These are phyloP conservation scores for Tetheella fluctuosa DNA, from an alignment of 2,888 invertebrate genomes.

Conservation along the genomic window DNA sequence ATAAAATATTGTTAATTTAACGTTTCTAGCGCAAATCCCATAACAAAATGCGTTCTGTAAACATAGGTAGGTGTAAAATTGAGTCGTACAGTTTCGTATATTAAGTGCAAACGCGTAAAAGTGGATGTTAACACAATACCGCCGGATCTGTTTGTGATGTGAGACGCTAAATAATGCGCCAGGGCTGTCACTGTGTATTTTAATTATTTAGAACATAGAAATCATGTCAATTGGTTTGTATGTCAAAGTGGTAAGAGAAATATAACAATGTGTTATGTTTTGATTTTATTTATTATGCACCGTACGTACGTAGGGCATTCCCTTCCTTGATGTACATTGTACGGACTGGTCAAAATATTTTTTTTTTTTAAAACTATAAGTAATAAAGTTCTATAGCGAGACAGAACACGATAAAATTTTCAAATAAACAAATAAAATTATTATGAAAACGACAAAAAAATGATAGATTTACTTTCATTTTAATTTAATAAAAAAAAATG, in stretches of 20 bases:
- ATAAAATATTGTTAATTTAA: neutral
- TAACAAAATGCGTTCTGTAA: neutral
- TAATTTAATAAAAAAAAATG: too few species aligned
- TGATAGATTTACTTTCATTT: too few species aligned
- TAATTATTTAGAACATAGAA: neutral
- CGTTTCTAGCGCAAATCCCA: neutral
- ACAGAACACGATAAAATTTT: too few species aligned
- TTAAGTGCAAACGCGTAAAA: conserved; percentile 52
- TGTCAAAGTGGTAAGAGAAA: conserved; percentile 20
- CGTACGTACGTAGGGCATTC: too few species aligned
- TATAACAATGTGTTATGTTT: conserved; percentile 29
- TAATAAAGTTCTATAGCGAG: too few species aligned
- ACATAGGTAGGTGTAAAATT: conserved; percentile 6
- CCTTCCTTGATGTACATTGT: too few species aligned
- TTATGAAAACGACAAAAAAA: too few species aligned
- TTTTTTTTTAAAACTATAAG: too few species aligned
- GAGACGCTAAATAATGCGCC: conserved; percentile 54
- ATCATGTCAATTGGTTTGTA: neutral
- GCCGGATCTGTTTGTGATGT: conserved; percentile 63
- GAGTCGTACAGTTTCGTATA: conserved; percentile 18
- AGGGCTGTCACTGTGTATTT: conserved; percentile 20
- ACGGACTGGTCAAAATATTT: too few species aligned
- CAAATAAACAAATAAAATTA: too few species aligned
- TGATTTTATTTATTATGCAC: neutral
- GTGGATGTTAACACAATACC: conserved; percentile 71